Evolutionary conservation across 2,888 invertebrate genomes (phyloP).

Genomic region (Archaeoteleia sp.): DNA sequence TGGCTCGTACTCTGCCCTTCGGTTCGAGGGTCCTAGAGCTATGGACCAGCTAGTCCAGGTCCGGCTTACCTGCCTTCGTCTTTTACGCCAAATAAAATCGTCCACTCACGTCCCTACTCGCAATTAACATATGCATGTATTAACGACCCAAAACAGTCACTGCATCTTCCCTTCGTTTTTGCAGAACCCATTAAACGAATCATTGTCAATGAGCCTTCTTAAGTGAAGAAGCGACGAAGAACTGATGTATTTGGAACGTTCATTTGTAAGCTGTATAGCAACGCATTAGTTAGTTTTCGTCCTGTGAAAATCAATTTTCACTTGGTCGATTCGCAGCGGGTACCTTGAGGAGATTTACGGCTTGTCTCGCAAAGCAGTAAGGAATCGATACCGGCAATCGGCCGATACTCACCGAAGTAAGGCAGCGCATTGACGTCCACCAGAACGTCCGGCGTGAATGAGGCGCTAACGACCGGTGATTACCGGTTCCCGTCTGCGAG

Average conservation of each 20-base stretch:
- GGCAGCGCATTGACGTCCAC: slow-evolving; percentile 13
- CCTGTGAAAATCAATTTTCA: slow-evolving; percentile 20
- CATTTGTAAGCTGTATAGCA: too few relatives aligned
- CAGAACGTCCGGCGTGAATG: slow-evolving; percentile 61
- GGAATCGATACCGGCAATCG: slow-evolving; percentile 28
- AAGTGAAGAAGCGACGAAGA: too few relatives aligned
- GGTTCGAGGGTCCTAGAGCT: slow-evolving; percentile 36
- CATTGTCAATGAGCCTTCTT: too few relatives aligned
- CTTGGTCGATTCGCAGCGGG: slow-evolving; percentile 11
- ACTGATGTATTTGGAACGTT: too few relatives aligned
- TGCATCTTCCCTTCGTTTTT: too few relatives aligned
- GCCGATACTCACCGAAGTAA: slow-evolving; percentile 17
- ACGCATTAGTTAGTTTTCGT: slow-evolving; percentile 7
- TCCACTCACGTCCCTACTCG: too few relatives aligned
- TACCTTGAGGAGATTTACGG: slow-evolving; percentile 25
- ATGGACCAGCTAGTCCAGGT: slow-evolving; percentile 40
- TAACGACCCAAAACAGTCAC: too few relatives aligned
- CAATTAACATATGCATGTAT: too few relatives aligned
- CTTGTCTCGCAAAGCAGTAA: slow-evolving; percentile 19
- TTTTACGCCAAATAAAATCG: slow-evolving; percentile 56
- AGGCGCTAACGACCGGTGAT: slow-evolving; percentile 70
- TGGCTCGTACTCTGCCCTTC: slow-evolving; percentile 67
- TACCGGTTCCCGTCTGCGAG: slow-evolving; percentile 48
- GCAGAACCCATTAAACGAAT: too few relatives aligned
- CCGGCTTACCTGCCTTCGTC: slow-evolving; percentile 50